These are phyloP conservation scores for Dysmachus trigonus DNA, from an alignment of 2,888 invertebrate species.

Conservation along the genomic window DNA sequence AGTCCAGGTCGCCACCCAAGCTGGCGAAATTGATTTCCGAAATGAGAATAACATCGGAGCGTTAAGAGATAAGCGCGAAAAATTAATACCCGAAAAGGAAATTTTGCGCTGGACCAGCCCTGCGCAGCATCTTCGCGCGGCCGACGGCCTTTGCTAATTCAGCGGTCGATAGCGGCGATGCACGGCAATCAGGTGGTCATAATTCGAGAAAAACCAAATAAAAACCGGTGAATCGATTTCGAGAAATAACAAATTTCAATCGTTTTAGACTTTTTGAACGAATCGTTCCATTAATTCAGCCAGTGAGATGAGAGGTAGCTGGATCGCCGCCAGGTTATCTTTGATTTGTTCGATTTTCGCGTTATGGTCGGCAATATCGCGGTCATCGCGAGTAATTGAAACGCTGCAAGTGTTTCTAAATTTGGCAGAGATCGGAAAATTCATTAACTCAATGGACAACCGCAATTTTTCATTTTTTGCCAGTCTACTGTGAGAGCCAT, in stretches of 20 bases:
- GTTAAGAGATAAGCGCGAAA: conserved; percentile 39
- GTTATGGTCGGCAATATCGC: neutral
- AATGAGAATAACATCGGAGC: conserved; percentile 22
- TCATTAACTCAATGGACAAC: conserved; percentile 27
- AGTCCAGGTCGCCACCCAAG: conserved; percentile 9
- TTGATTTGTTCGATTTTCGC: neutral
- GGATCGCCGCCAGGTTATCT: conserved; percentile 35
- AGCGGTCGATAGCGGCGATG: neutral
- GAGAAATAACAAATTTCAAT: conserved; percentile 39
- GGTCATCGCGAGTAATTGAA: conserved; percentile 17
- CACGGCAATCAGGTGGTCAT: neutral
- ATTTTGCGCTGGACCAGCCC: neutral
- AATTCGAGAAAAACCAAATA: conserved; percentile 34
- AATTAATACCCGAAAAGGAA: neutral
- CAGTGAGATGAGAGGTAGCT: conserved; percentile 17
- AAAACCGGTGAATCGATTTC: conserved; percentile 31
- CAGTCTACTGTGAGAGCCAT: neutral
- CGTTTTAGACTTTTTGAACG: conserved; percentile 7
- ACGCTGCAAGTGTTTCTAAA: conserved; percentile 43
- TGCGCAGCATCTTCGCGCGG: neutral
- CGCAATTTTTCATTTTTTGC: conserved; percentile 30
- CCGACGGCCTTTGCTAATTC: neutral
- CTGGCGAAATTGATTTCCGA: conserved; percentile 36
- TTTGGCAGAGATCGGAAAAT: conserved; percentile 27
- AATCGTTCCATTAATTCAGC: conserved; percentile 29